Conservation (phyloP, 2,888 invertebrate genomes). For the Idaea biselata region DNA sequence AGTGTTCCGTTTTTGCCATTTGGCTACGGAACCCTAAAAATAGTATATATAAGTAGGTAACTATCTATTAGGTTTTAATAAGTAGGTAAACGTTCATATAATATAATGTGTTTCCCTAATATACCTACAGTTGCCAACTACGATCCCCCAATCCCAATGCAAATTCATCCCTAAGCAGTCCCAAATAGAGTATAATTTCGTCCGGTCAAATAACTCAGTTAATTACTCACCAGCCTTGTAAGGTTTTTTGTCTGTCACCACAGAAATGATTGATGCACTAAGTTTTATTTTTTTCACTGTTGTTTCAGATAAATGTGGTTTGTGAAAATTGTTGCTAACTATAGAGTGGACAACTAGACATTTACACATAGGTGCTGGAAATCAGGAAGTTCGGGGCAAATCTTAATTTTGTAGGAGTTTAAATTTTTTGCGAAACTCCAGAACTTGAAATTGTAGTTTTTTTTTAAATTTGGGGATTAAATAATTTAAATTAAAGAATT, state of each 20-base stretch:
- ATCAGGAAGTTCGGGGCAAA: no score
- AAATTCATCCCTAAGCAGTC: background rate
- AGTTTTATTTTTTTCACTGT: constrained; percentile 23
- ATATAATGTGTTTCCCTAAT: background rate
- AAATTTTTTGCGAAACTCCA: no score
- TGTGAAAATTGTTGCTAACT: background rate
- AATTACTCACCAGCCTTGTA: background rate
- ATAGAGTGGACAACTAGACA: no score
- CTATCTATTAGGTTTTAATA: no score
- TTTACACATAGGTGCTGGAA: no score
- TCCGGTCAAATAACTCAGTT: background rate
- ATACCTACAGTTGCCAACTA: background rate
- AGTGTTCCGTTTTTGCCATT: no score
- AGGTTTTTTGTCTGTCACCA: constrained; percentile 22
- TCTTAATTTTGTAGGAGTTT: no score
- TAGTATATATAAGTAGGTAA: no score
- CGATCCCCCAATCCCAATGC: background rate
- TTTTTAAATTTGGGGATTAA: no score
- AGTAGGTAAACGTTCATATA: background rate
- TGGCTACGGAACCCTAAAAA: no score
- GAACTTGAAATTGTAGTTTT: no score
- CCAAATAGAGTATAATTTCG: background rate
- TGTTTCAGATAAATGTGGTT: constrained; percentile 25
- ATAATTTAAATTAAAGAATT: no score
- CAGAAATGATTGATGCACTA: constrained; percentile 31